Percentiles rank a stretch among this genome's conserved stretches.
Evolutionary conservation across 2,797 vertebrate species (phyloP).

Genomic region (Myoxocephalus aenaeus): DNA sequence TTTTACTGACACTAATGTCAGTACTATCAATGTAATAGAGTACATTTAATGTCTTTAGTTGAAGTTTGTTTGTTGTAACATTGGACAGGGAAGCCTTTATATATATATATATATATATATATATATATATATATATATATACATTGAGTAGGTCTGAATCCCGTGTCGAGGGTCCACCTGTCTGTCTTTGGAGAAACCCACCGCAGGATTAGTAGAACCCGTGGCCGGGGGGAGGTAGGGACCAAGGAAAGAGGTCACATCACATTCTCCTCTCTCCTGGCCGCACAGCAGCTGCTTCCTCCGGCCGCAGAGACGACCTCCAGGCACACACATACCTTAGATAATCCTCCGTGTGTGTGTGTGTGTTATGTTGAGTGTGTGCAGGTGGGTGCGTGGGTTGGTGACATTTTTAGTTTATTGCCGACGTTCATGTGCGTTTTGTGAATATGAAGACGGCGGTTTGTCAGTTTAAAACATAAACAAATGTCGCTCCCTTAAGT

Average conservation of each 20-base stretch:
- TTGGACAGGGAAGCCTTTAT: slow-evolving; percentile 1
- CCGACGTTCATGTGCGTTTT: slow-evolving; percentile 5
- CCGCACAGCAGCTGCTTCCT: slow-evolving; percentile 79
- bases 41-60: background rate
- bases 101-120: background rate
- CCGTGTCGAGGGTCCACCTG: too few relatives aligned
- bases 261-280: slow-evolving; percentile 67
- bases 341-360: slow-evolving; percentile 44
- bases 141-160: too few relatives aligned
- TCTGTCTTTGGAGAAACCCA: too few relatives aligned
- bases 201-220: too few relatives aligned
- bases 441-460: slow-evolving; percentile 13
- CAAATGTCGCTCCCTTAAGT: background rate
- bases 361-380: slow-evolving; percentile 23
- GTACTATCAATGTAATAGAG: too few relatives aligned
- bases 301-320: slow-evolving; percentile 66
- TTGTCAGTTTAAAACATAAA: slow-evolving; percentile 1
- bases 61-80: background rate
- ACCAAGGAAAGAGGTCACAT: slow-evolving; percentile 73
- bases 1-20: too few relatives aligned
- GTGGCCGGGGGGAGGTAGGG: too few relatives aligned
- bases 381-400: slow-evolving; percentile 41
- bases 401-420: slow-evolving; percentile 23
- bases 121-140: too few relatives aligned
- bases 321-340: slow-evolving; percentile 60